A percentile compares a stretch with the other conserved stretches of the same genome.
phyloP scores from a whole-genome alignment of 2,888 invertebrate genomes.

The Chironomus tentans region DNA sequence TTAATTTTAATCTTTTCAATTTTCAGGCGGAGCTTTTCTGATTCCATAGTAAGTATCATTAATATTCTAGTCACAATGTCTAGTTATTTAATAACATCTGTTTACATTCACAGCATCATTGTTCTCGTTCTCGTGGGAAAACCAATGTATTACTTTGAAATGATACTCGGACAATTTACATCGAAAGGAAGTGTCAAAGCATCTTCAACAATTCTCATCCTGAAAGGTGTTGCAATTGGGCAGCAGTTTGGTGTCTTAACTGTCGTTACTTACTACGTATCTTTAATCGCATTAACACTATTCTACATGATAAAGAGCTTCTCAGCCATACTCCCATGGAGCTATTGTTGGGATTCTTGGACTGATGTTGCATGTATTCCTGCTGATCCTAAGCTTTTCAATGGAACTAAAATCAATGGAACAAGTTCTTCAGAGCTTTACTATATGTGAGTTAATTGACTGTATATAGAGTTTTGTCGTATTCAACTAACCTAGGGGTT shows the following conservation, averaged over 20 bases:
- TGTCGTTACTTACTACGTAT: constrained; percentile 67
- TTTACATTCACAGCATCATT: constrained; percentile 44
- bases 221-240: constrained; percentile 56
- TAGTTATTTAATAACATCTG: too few species aligned
- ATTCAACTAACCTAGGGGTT: too few species aligned
- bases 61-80: background rate
- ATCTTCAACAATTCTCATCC: constrained; percentile 29
- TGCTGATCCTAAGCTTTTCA: constrained; percentile 28
- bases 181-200: constrained; percentile 58
- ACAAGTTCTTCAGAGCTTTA: constrained; percentile 51
- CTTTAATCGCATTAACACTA: constrained; percentile 61
- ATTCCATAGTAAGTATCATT: constrained; percentile 13
- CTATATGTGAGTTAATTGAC: constrained; percentile 48
- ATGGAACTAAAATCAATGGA: background rate
- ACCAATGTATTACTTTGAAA: constrained; percentile 64
- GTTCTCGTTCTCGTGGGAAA: constrained; percentile 54
- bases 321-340: constrained; percentile 61
- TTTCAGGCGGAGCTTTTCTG: constrained; percentile 19
- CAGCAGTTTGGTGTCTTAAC: constrained; percentile 53
- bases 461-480: too few species aligned
- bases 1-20: background rate
- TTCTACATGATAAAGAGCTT: constrained; percentile 67
- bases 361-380: constrained; percentile 34
- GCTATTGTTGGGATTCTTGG: constrained; percentile 47
- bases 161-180: constrained; percentile 62